Percentiles rank a stretch among this genome's conserved stretches.
Conservation (phyloP, 2,888 invertebrate genomes). For the Diplazon laetatorius region DNA sequence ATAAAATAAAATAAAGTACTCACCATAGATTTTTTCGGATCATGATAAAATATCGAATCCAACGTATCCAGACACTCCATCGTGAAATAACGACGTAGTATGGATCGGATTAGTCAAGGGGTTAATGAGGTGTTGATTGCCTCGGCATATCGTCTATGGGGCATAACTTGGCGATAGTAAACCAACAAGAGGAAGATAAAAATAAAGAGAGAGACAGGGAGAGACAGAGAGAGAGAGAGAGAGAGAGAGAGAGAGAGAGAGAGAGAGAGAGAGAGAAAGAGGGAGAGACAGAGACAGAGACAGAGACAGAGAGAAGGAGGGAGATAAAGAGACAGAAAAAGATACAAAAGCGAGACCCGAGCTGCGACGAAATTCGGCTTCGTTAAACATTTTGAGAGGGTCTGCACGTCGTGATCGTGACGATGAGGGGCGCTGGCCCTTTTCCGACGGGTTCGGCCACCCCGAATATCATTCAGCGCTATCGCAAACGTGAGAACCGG, state of each 20-base stretch:
- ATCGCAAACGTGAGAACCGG: not conserved
- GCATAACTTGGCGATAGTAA: not conserved
- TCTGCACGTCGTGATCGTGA: slow-evolving; percentile 25
- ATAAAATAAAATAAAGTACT: too few species aligned
- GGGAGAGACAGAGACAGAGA: too few species aligned
- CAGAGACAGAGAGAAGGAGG: too few species aligned
- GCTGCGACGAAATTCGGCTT: slow-evolving; percentile 48
- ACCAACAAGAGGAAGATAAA: not conserved
- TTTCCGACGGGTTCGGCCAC: slow-evolving; percentile 36
- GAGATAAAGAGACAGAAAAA: too few species aligned
- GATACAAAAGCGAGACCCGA: not conserved
- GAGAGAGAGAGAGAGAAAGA: too few species aligned
- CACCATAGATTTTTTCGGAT: too few species aligned
- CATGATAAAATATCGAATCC: too few species aligned
- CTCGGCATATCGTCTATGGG: not conserved
- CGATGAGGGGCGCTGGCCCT: slow-evolving; percentile 14
- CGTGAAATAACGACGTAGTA: not conserved
- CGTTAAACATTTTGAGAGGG: slow-evolving; percentile 43
- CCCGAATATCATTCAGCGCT: slow-evolving; percentile 21
- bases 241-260: too few species aligned
- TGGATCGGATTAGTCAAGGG: slow-evolving; percentile 5
- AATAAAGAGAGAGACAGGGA: not conserved
- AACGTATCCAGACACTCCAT: not conserved
- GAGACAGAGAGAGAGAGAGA: not conserved
- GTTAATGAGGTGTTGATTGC: slow-evolving; percentile 20